A percentile compares a stretch with the other conserved stretches of the same genome.
These are phyloP conservation scores for Cygnus olor DNA, from an alignment of 2,797 vertebrate genomes.

Conservation along the genomic window DNA sequence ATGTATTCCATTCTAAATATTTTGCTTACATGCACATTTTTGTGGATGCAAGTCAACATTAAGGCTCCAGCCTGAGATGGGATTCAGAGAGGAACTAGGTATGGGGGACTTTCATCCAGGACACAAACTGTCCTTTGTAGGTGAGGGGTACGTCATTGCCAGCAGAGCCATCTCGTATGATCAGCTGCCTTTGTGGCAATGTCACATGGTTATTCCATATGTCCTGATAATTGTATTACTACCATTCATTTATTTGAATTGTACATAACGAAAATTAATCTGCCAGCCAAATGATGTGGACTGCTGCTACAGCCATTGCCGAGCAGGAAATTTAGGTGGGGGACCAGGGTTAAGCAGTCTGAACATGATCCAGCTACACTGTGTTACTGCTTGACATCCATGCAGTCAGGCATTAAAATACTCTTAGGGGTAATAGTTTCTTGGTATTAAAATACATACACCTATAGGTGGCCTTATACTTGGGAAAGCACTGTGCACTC, in stretches of 20 bases:
- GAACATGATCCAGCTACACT: neutral
- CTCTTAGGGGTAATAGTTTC: neutral
- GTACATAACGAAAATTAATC: neutral
- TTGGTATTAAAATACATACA: neutral
- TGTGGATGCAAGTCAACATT: neutral
- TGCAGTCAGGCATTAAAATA: neutral
- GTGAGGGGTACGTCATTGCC: neutral
- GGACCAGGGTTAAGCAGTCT: neutral
- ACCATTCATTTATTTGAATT: neutral
- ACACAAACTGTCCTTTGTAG: neutral
- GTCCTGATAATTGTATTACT: neutral
- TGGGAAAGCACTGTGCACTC: neutral
- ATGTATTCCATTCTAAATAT: neutral
- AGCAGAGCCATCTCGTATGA: fast-evolving
- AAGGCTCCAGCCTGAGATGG: neutral
- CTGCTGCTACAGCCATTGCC: neutral
- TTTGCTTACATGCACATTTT: neutral
- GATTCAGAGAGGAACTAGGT: fast-evolving
- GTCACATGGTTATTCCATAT: fast-evolving
- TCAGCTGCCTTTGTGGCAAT: neutral
- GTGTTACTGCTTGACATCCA: neutral
- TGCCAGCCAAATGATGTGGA: neutral
- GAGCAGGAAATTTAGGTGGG: neutral
- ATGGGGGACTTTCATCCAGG: neutral
- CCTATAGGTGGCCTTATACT: neutral